Conservation (phyloP, 2,888 invertebrate species). For the Gryllus longicercus region DNA sequence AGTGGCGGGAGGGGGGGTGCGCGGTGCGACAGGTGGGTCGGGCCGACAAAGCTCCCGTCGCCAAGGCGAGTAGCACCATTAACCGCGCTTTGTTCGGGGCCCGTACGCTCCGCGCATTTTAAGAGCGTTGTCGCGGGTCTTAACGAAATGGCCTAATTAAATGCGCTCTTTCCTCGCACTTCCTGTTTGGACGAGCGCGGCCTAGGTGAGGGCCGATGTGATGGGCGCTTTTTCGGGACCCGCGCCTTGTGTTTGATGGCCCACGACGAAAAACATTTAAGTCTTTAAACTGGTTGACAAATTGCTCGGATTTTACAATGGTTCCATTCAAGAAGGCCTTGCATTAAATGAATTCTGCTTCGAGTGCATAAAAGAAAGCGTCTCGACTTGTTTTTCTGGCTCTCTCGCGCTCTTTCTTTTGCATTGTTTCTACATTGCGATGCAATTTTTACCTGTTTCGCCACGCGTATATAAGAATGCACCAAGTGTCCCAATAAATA, state of each 20-base stretch:
- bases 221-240: too few relatives aligned
- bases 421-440: background rate
- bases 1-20: too few relatives aligned
- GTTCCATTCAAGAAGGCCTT: slow-evolving; percentile 1
- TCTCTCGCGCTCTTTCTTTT: background rate
- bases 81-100: too few relatives aligned
- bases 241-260: background rate
- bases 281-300: slow-evolving; percentile 17
- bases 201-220: too few relatives aligned
- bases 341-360: slow-evolving; percentile 7
- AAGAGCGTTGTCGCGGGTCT: too few relatives aligned
- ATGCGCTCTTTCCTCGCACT: too few relatives aligned
- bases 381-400: slow-evolving; percentile 9
- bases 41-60: too few relatives aligned
- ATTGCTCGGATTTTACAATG: slow-evolving; percentile 9
- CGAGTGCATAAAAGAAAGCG: slow-evolving; percentile 9
- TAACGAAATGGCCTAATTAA: too few relatives aligned
- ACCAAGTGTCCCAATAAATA: background rate
- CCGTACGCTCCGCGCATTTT: too few relatives aligned
- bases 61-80: too few relatives aligned
- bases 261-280: background rate
- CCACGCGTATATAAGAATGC: background rate
- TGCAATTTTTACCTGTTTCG: slow-evolving; percentile 2
- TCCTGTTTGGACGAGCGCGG: too few relatives aligned
- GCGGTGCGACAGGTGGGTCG: too few relatives aligned